Evolutionary conservation across 1,140 invertebrate genomes (phyloP), one percentile per base, ranked within the genome.

Genomic region (Neodiprion pinetum): DNA sequence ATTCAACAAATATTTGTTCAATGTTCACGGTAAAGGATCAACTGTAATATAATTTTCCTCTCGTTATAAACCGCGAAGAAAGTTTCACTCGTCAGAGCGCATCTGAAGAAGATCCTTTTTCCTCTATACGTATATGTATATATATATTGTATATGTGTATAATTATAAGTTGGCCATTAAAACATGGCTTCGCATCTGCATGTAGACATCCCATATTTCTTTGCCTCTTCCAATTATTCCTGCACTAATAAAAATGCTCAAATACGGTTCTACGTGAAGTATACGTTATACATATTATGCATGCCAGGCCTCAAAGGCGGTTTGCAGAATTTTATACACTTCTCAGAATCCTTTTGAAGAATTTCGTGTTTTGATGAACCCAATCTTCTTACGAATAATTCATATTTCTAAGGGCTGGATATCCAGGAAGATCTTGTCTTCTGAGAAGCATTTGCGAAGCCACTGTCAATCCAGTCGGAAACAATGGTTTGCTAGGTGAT

Each of bases 401-500:
- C 69, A 75, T 69, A 79, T 81, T 40, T 76, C 79, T 72, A 68
- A 88, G 87, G 48, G 78, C 80, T 0, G 87, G 86, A 9, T 87
- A 84, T 74, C 81, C 85, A 0, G 88, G 85, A 21, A 77, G 81
- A 70, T 76, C 61, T 28, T 90, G 89, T 79, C 75, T 90, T 9
- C 74, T 86, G 14, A 82, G 81, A 69, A 83, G 81, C 40, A 88
- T 90, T 76, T 89, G 89, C 74, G 85, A 89, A 74, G 81, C 83
- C 28, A 80, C 83, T 1, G 82, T 79, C 73, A 82, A 81, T 50
- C 83, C 87, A n/a, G 65, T 89, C 53, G 78, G 73, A 3, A 75
- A 80, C 70, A 88, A 86, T 21, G 87, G 88, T 1, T 77, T 90
- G 12, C 73, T 89, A 7, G 88, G 88, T 9, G 87, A 90, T 74